A percentile compares a stretch with the other conserved stretches of the same genome.
phyloP scores from a whole-genome alignment of 2,797 vertebrate species.

The Coregonus ussuriensis region DNA sequence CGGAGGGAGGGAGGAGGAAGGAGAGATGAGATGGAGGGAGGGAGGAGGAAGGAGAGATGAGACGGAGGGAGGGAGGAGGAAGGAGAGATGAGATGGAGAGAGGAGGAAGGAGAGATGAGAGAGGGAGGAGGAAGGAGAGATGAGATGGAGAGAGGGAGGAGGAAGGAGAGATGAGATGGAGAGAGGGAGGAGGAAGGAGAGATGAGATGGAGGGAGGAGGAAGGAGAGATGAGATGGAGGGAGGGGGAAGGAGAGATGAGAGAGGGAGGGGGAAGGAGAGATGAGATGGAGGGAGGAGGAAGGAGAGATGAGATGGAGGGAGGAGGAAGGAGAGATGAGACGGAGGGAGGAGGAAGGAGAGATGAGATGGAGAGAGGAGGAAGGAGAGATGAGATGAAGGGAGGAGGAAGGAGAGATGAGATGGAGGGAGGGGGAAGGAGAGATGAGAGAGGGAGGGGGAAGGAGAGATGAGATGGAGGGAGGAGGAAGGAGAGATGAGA shows the following conservation, averaged over 20 bases:
- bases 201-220: not conserved
- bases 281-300: not conserved
- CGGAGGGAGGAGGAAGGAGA: not conserved
- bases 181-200: not conserved
- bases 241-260: not conserved
- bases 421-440: not conserved
- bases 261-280: no score
- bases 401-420: not conserved
- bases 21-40: constrained; percentile 1
- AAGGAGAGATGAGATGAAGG: no score
- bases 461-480: constrained; percentile 8
- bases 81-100: not conserved
- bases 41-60: not conserved
- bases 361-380: no score
- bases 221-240: not conserved
- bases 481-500: constrained; percentile 13
- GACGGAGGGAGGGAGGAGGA: not conserved
- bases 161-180: no score
- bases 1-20: not conserved
- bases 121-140: not conserved
- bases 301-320: not conserved
- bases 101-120: not conserved
- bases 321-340: not conserved
- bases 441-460: not conserved
- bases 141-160: not conserved